Evolutionary conservation across 1,140 invertebrate species (phyloP).

Genomic region (Drosophila orosa): DNA sequence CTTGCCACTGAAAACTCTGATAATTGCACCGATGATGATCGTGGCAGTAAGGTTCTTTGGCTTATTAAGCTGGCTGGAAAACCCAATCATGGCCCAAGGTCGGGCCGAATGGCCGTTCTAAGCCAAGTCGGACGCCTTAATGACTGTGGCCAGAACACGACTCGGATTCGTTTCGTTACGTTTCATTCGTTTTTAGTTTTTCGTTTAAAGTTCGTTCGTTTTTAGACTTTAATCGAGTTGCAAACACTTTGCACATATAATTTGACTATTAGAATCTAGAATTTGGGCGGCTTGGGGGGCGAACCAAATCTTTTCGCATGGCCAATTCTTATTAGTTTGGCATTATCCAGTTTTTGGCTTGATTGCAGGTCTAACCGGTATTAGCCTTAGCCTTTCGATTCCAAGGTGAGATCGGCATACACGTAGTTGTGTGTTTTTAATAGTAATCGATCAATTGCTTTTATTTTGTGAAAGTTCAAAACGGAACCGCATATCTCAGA

Average conservation of each 20-base stretch:
- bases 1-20: conserved; percentile 17
- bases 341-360: conserved; percentile 34
- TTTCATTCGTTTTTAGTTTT: conserved; percentile 36
- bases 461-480: conserved; percentile 49
- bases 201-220: conserved; percentile 2
- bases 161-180: conserved; percentile 57
- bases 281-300: conserved; percentile 7
- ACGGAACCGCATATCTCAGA: conserved; percentile 39
- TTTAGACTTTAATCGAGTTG: conserved; percentile 32
- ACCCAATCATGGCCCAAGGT: conserved; percentile 75
- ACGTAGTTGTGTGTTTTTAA: conserved; percentile 19
- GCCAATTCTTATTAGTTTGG: conserved; percentile 35
- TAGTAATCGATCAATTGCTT: conserved; percentile 46
- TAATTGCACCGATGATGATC: conserved; percentile 62
- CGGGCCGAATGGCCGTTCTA: conserved; percentile 69
- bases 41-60: conserved; percentile 71
- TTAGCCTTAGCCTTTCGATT: conserved; percentile 51
- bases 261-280: conserved; percentile 42
- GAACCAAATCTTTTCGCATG: conserved; percentile 25
- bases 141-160: conserved; percentile 75
- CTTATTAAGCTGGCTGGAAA: conserved; percentile 68
- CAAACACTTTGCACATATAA: conserved; percentile 33
- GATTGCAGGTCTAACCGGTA: conserved; percentile 38
- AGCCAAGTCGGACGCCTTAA: conserved; percentile 63
- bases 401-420: conserved; percentile 41